A percentile compares a stretch with the other conserved stretches of the same genome.
These are phyloP conservation scores for Alloscopus bannaensis DNA, from an alignment of 2,888 invertebrate genomes.

Conservation along the genomic window DNA sequence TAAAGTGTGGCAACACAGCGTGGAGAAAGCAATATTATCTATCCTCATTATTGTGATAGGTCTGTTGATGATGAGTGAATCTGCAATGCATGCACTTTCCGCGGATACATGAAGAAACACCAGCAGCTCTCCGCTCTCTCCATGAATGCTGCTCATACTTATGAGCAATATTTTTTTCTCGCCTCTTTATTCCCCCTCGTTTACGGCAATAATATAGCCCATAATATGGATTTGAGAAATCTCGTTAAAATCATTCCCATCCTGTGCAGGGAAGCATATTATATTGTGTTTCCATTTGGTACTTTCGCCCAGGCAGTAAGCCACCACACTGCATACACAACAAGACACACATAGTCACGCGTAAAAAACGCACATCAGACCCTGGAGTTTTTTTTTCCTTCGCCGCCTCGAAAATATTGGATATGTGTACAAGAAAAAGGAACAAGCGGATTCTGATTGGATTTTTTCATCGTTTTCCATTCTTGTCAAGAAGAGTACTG, in stretches of 20 bases:
- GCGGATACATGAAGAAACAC: background rate
- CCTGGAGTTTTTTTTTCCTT: too few relatives aligned
- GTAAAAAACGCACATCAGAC: too few relatives aligned
- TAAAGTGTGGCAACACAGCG: constrained; percentile 18
- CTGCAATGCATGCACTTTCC: constrained; percentile 16
- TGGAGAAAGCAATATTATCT: constrained; percentile 37
- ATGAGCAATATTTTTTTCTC: background rate
- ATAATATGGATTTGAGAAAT: constrained; percentile 30
- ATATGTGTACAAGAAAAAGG: too few relatives aligned
- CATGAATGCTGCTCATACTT: background rate
- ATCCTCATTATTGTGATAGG: constrained; percentile 29
- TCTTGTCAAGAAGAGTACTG: constrained; percentile 32
- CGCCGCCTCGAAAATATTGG: too few relatives aligned
- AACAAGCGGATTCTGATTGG: constrained; percentile 26
- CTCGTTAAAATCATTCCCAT: constrained; percentile 46
- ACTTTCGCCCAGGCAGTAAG: too few relatives aligned
- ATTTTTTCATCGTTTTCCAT: constrained; percentile 32
- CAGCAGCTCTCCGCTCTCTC: background rate
- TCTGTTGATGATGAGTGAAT: constrained; percentile 23
- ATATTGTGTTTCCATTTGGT: too few relatives aligned
- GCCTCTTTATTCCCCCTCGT: background rate
- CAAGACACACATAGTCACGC: too few relatives aligned
- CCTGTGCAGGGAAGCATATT: constrained; percentile 3
- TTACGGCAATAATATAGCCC: constrained; percentile 13
- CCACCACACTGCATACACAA: too few relatives aligned